Conservation (phyloP, 2,113 vertebrate species). For the Gymnocephalus cernua region DNA sequence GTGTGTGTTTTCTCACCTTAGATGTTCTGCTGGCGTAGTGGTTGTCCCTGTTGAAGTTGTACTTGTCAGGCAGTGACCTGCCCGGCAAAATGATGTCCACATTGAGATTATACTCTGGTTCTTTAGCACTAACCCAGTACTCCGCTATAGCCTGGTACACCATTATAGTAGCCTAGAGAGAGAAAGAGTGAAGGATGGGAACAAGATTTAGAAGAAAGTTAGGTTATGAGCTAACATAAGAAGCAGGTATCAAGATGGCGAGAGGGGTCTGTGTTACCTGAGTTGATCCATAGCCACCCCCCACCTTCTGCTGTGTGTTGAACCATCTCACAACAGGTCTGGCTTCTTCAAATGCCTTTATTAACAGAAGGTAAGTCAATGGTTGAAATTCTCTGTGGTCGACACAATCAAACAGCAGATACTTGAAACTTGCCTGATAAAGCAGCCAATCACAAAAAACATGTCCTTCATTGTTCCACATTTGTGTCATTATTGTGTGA, state of each 20-base stretch:
- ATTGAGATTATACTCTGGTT: conserved; percentile 80
- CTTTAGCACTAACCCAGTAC: conserved; percentile 75
- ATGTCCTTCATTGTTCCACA: no score
- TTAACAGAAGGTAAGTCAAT: not conserved
- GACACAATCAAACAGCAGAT: no score
- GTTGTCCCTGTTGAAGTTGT: conserved; percentile 72
- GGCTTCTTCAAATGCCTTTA: conserved; percentile 65
- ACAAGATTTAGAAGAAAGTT: no score
- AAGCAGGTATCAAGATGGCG: no score
- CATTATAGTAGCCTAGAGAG: conserved; percentile 88
- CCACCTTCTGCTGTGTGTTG: conserved; percentile 82
- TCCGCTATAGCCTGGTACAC: conserved; percentile 92
- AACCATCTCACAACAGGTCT: conserved; percentile 86
- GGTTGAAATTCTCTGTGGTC: not conserved
- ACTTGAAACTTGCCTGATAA: no score
- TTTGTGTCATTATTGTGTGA: no score
- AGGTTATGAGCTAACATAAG: no score
- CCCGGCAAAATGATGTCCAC: conserved; percentile 86
- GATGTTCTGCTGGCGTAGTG: conserved; percentile 78
- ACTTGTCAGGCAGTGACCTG: conserved; percentile 12
- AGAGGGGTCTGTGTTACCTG: conserved; percentile 80
- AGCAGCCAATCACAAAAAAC: no score
- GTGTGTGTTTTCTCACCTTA: conserved; percentile 79
- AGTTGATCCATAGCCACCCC: conserved; percentile 88
- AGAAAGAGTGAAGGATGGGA: not conserved